A percentile compares a stretch with the other conserved stretches of the same genome.
Evolutionary conservation across 2,888 invertebrate species (phyloP).

Genomic region (Boloria euphrosyne): DNA sequence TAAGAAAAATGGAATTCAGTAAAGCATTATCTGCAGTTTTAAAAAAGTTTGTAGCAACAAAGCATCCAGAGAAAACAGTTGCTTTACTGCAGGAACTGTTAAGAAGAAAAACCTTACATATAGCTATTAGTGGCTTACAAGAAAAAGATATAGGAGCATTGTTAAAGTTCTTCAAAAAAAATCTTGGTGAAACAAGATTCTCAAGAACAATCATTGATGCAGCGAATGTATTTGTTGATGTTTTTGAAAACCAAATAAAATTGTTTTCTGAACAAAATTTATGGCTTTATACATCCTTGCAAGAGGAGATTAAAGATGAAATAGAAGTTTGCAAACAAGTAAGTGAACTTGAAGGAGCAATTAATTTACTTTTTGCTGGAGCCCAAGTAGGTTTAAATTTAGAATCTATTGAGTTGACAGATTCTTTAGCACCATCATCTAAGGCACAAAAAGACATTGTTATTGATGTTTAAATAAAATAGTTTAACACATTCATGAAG

Average conservation of each 20-base stretch:
- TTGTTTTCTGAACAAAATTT: constrained; percentile 84
- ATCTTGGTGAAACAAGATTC: constrained; percentile 89
- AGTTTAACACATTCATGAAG: background rate
- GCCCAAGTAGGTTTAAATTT: constrained; percentile 74
- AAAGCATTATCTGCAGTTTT: constrained; percentile 90
- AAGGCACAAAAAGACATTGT: constrained; percentile 82
- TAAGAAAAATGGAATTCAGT: constrained; percentile 91
- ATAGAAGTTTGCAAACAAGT: constrained; percentile 84
- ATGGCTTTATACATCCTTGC: constrained; percentile 83
- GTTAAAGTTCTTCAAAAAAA: constrained; percentile 88
- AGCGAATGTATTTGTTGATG: constrained; percentile 87
- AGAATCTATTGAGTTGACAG: constrained; percentile 59
- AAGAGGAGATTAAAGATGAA: constrained; percentile 85
- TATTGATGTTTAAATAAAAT: constrained; percentile 68
- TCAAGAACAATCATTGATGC: constrained; percentile 89
- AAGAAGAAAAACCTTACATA: constrained; percentile 89
- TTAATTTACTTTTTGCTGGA: constrained; percentile 85
- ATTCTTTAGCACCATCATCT: constrained; percentile 60
- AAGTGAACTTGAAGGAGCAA: constrained; percentile 85
- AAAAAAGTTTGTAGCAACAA: constrained; percentile 79
- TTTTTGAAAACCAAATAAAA: constrained; percentile 86
- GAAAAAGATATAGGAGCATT: constrained; percentile 85
- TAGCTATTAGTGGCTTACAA: constrained; percentile 88
- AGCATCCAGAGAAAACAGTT: constrained; percentile 89
- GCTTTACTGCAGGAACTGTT: constrained; percentile 93